A percentile compares a stretch with the other conserved stretches of the same genome.
phyloP scores from a whole-genome alignment of 2,888 invertebrate species.

The Drosophila infuscata region DNA sequence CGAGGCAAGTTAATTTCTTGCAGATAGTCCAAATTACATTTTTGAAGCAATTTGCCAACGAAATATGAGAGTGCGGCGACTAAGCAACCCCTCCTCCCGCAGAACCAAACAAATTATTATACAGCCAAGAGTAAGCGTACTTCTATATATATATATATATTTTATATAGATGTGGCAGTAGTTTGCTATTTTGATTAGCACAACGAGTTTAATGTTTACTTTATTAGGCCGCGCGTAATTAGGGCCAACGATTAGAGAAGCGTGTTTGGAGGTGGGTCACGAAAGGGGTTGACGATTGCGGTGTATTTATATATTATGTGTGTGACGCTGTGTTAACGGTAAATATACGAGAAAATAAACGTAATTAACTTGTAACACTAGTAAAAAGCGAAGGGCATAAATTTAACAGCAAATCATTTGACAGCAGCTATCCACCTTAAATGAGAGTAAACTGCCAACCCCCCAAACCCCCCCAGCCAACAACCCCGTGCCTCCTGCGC shows the following conservation, averaged over 20 bases:
- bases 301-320: slow-evolving; percentile 7
- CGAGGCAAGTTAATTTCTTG: slow-evolving; percentile 37
- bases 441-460: too few species aligned
- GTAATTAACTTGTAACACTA: slow-evolving; percentile 73
- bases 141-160: background rate
- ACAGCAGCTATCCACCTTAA: slow-evolving; percentile 18
- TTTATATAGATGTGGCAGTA: slow-evolving; percentile 21
- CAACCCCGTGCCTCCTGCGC: background rate
- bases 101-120: slow-evolving; percentile 27
- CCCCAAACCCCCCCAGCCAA: background rate
- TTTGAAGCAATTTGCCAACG: slow-evolving; percentile 45
- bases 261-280: slow-evolving; percentile 28
- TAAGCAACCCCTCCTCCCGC: background rate
- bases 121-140: slow-evolving; percentile 30
- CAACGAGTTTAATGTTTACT: slow-evolving; percentile 74
- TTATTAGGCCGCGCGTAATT: slow-evolving; percentile 76
- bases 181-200: slow-evolving; percentile 74
- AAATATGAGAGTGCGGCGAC: slow-evolving; percentile 36
- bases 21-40: slow-evolving; percentile 43
- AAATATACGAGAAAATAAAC: slow-evolving; percentile 54
- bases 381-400: slow-evolving; percentile 65
- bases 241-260: slow-evolving; percentile 61
- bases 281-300: background rate
- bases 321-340: slow-evolving; percentile 40
- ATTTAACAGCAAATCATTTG: slow-evolving; percentile 70